Evolutionary conservation across 2,888 invertebrate genomes (phyloP).

Genomic region (Pseudoips prasinana): DNA sequence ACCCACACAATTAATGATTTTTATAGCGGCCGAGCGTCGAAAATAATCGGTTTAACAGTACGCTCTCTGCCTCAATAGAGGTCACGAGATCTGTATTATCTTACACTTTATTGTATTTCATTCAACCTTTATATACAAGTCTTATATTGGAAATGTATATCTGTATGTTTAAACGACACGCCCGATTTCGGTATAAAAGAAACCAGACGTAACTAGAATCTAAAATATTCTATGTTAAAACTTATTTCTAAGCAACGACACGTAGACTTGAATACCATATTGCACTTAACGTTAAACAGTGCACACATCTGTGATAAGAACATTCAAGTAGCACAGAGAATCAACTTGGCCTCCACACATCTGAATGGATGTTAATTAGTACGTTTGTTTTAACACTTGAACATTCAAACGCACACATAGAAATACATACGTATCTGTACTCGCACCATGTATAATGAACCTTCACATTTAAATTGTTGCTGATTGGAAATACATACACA

Average conservation of each 20-base stretch:
- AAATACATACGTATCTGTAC: conserved; percentile 32
- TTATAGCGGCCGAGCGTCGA: conserved; percentile 40
- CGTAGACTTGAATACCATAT: conserved; percentile 46
- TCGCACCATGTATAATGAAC: conserved; percentile 41
- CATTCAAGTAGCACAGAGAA: conserved; percentile 50
- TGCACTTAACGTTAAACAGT: conserved; percentile 41
- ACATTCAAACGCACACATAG: conserved; percentile 43
- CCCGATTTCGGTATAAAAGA: too few species aligned
- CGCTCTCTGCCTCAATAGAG: conserved; percentile 52
- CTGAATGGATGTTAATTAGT: conserved; percentile 76
- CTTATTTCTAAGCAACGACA: conserved; percentile 42
- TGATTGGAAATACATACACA: conserved; percentile 51
- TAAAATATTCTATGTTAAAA: conserved; percentile 30
- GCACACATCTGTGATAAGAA: conserved; percentile 61
- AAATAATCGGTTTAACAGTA: conserved; percentile 73
- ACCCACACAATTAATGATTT: conserved; percentile 43
- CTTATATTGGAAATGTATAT: too few species aligned
- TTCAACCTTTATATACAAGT: conserved; percentile 3
- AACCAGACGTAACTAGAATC: too few species aligned
- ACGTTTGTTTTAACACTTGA: conserved; percentile 69
- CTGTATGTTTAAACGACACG: too few species aligned
- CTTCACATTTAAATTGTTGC: conserved; percentile 52
- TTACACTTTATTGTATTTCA: conserved; percentile 11
- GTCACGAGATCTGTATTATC: conserved; percentile 39
- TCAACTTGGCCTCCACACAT: conserved; percentile 67